Evolutionary conservation across 2,888 invertebrate genomes (phyloP), one percentile per base, ranked within the genome.

Genomic region (Tinea pellionella): DNA sequence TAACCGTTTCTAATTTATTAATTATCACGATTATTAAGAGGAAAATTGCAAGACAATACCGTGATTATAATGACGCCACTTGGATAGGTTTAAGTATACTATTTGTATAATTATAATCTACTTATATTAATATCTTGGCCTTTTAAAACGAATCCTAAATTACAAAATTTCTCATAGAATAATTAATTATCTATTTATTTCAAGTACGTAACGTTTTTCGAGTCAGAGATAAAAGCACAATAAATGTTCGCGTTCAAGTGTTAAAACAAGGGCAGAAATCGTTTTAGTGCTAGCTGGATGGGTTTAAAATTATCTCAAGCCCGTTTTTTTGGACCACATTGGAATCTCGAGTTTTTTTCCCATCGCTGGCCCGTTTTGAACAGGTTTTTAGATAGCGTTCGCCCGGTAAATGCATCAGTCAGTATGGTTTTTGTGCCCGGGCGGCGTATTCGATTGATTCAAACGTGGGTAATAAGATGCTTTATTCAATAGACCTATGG

Each of bases 321-420:
- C 73, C 12, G 81, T 87, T 86, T 86, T 87, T 86, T 84, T 84
- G 80, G 82, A 77, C 77, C 75, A 78, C 84, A 77, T 82, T 74
- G 87, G 86, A 86, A 86, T 86, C 83, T 83, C 79, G 72, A 75
- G 60, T 80, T 85, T 78, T 78, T 87, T 85, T 78, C 78, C 80
- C 81, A 80, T 77, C 74, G 73, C 73, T 68, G 75, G 73, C 73
- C 76, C 78, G 77, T 77, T 79, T 76, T 19, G 80, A 86, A 87
- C 86, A 77, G 85, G 87, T 86, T 87, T 84, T 85, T 79, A 84
- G 86, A 85, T 85, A 86, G 84, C 82, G 82, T 78, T 77, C 56
- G 60, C 56, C 55, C 80, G 72, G 84, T 80, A 86, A 53, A 86
- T 86, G 85, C 84, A 87, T 87, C 87, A 86, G 78, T 75, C 72